These are phyloP conservation scores for Otocyon megalotis DNA, from an alignment of 2,113 vertebrate genomes.

Conservation along the genomic window DNA sequence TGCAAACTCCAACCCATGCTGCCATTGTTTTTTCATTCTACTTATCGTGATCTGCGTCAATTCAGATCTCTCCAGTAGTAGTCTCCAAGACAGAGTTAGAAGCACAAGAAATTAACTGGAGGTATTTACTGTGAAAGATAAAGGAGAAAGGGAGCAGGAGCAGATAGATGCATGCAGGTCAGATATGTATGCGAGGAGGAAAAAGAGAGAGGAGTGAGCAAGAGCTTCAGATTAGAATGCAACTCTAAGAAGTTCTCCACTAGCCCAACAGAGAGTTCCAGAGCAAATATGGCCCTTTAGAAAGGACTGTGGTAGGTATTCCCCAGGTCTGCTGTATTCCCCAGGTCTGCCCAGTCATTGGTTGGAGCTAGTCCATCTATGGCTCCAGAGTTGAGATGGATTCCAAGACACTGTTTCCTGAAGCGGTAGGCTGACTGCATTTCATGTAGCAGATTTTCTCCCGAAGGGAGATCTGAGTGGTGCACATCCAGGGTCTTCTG, in stretches of 20 bases:
- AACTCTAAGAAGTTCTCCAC: neutral
- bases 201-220: neutral
- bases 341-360: neutral
- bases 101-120: neutral
- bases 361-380: fast-evolving
- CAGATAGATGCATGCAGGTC: neutral
- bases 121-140: neutral
- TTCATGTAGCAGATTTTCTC: neutral
- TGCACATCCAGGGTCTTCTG: neutral
- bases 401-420: neutral
- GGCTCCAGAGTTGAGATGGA: neutral
- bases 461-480: neutral
- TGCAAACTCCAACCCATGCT: neutral
- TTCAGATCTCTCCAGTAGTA: neutral
- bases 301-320: fast-evolving
- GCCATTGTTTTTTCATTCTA: neutral
- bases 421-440: neutral
- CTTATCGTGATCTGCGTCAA: neutral
- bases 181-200: fast-evolving
- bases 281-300: neutral
- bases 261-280: neutral
- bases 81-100: neutral
- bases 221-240: neutral
- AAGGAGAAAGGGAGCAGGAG: neutral
- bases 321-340: fast-evolving